Evolutionary conservation across 2,113 vertebrate genomes (phyloP), one percentile per base, ranked within the genome.

Genomic region (Hydrochoerus hydrochaeris): DNA sequence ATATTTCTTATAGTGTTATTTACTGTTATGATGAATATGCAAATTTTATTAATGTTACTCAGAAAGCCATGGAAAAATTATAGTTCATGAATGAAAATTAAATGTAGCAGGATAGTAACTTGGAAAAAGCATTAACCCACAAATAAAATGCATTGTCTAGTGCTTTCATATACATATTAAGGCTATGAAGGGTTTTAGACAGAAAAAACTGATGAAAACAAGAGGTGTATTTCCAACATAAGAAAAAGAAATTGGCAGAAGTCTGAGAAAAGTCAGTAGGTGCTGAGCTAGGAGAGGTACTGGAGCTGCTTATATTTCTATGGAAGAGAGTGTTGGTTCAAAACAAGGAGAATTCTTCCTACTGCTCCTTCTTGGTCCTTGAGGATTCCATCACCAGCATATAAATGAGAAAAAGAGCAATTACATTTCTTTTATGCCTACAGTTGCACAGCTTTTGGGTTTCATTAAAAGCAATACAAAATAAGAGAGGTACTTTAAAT

Each of bases 1-100:
- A 97, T 97, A 97, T 97, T 96, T 97, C 96, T 95, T 90, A 94
- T 87, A 95, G 87, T 95, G 81, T 96, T 98, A 95, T 96, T 98
- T 96, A 96, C 95, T 96, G 52, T 95, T 95, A 82, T 60, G 63
- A 95, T 92, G 75, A 97, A 93, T 91, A 96, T 97, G 95, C 60
- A 96, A 92, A 97, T 97, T 96, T 92, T 92, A 95, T 95, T 97
- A 95, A 93, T 96, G 41, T 1, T 87, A 95, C 93, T 91, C 85
- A 97, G 69, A 93, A 91, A 96, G 46, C 58, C 69, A 92, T n/a
- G 78, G 93, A 95, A 87, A 90, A 96, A 92, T 92, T 88, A 90
- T 87, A 94, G 88, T 95, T 96, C 87, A 85, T 90, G 81, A 95
- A 73, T 97, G 83, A 97, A 97, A 92, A 92, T 73, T 92, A 95